Evolutionary conservation across 2,797 vertebrate species (phyloP), one percentile per base, ranked within the genome.

Genomic region (Morus bassanus): DNA sequence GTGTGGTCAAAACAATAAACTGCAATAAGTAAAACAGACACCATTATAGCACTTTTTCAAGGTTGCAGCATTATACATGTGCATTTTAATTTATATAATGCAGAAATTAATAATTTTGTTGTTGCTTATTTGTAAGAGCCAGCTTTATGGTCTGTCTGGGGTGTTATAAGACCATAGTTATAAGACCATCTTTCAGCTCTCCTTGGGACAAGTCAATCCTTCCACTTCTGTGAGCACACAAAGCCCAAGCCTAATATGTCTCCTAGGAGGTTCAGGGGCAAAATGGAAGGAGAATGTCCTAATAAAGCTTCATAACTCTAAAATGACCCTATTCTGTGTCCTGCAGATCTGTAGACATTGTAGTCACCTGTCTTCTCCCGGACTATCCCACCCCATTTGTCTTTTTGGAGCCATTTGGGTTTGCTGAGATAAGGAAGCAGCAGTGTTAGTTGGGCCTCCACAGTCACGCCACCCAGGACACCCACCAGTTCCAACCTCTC

Each of bases 381-480:
- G 51, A 39, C 17, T 60, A 31, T 51, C 22, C 53, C n/a, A 86
- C 2, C 18, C 16, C 13, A 6, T 77, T 77, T 67, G 22, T 56
- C 30, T 23, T 13, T 8, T 54, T 57, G 65, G n/a, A 86, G 43
- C 6, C 19, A 1, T 35, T 77, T 73, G 39, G 37, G 17, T 48
- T 88, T 77, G 14, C 23, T 70, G 57, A 83, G 53, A 17, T 61
- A 53, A 83, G 68, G 31, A 59, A 67, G 35, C 3, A 45, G 18
- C 10, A 27, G 8, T 4, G 0, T 53, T 18, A 53, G 21, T 3
- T 30, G 17, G 28, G 7, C 3, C 6, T 64, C 41, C 23, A 1
- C 9, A 11, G 45, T n/a, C 17, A 6, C 6, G 63, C 41, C 79
- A 63, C 14, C 2, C 2, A 10, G 23, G 9, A 4, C 28, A 65